Conservation (phyloP, 2,113 vertebrate species). For the Hippocampus guttulatus region DNA sequence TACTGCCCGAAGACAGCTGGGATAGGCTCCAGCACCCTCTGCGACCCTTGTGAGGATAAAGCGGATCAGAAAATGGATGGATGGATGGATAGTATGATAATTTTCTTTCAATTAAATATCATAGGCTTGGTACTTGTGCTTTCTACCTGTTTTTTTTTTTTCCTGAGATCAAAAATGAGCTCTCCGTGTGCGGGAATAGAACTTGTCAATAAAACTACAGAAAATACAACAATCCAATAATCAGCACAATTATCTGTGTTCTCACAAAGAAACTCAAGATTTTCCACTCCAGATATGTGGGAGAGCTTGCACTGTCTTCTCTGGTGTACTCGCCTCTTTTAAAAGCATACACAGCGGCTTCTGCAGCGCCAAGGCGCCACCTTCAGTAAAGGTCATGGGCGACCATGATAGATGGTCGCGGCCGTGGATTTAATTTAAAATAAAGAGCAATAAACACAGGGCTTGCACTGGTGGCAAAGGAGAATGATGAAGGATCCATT, state of each 20-base stretch:
- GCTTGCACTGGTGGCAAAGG: constrained; percentile 53
- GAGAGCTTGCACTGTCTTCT: constrained; percentile 3
- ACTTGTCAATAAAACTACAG: not conserved
- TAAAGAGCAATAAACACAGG: constrained; percentile 71
- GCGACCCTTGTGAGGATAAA: no score
- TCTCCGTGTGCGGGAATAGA: no score
- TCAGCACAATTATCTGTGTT: not conserved
- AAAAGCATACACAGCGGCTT: constrained; percentile 32
- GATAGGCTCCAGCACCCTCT: no score
- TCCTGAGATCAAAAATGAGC: not conserved
- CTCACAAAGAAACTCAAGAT: not conserved
- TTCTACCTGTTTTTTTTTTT: not conserved
- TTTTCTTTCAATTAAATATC: no score
- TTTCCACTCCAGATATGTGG: constrained; percentile 5
- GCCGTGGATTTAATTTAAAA: constrained; percentile 73
- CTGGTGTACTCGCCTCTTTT: constrained; percentile 23
- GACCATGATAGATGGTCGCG: constrained; percentile 68
- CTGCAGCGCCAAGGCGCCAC: constrained; percentile 59
- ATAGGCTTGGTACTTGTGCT: not conserved
- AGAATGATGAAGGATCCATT: constrained; percentile 67
- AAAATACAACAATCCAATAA: not conserved
- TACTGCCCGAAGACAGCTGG: no score
- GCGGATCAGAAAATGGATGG: no score
- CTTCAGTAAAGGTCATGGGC: constrained; percentile 71
- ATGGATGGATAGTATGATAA: no score